Evolutionary conservation across 2,797 vertebrate genomes (phyloP).

Genomic region (Argentina silus): DNA sequence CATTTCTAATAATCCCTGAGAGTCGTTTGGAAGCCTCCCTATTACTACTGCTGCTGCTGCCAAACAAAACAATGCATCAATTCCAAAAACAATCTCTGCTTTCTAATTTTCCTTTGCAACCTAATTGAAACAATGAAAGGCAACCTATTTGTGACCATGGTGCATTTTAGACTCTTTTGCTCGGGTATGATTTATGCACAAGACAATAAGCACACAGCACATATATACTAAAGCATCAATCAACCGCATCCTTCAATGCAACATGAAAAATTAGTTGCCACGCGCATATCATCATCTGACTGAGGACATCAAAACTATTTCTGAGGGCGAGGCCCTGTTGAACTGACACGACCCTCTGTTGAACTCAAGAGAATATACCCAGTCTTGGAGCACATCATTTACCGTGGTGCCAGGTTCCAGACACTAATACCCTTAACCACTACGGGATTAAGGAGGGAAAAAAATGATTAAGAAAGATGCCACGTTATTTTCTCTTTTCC

Average conservation of each 20-base stretch:
- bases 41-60: constrained; percentile 25
- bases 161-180: neutral
- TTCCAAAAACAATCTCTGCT: constrained; percentile 37
- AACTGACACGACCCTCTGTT: neutral
- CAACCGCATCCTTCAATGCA: neutral
- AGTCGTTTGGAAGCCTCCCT: constrained; percentile 38
- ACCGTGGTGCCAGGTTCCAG: constrained; percentile 44
- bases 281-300: neutral
- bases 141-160: constrained; percentile 24
- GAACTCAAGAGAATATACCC: neutral
- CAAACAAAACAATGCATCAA: constrained; percentile 40
- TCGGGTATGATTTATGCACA: neutral
- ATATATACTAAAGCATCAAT: constrained; percentile 6
- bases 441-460: constrained; percentile 58
- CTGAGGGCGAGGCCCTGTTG: neutral
- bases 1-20: constrained; percentile 59
- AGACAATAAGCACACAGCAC: neutral
- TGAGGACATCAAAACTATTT: neutral
- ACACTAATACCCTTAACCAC: constrained; percentile 63
- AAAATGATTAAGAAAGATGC: neutral
- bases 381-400: neutral
- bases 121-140: constrained; percentile 51
- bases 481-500: constrained; percentile 24
- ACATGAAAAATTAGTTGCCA: neutral
- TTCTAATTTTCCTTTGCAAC: constrained; percentile 26